Percentiles rank a stretch among this genome's conserved stretches.
These are phyloP conservation scores for Halictus rubicundus DNA, from an alignment of 1,140 invertebrate species.

Conservation along the genomic window DNA sequence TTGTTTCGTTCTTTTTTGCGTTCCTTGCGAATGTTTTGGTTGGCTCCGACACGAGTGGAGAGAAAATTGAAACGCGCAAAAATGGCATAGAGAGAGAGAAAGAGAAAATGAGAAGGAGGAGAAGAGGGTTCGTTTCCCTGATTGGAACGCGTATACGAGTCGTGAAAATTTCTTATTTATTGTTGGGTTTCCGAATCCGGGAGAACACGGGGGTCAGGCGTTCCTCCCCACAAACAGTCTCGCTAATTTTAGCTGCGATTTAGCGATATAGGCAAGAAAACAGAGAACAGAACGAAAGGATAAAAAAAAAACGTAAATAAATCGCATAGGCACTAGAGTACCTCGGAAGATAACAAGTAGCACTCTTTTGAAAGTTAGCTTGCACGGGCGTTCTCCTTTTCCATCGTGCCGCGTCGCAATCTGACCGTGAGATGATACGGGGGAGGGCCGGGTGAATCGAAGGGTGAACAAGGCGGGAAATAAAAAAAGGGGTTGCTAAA, in stretches of 20 bases:
- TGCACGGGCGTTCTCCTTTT: slow-evolving; percentile 68
- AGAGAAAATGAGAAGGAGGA: background rate
- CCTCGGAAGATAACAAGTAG: slow-evolving; percentile 69
- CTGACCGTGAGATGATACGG: background rate
- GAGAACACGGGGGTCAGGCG: slow-evolving; percentile 23
- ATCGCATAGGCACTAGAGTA: slow-evolving; percentile 70
- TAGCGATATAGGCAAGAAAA: slow-evolving; percentile 69
- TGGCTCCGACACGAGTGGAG: background rate
- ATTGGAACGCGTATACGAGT: slow-evolving; percentile 53
- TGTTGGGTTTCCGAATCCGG: slow-evolving; percentile 45
- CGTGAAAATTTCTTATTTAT: slow-evolving; percentile 62
- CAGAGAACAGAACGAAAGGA: slow-evolving; percentile 14
- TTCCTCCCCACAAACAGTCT: slow-evolving; percentile 41
- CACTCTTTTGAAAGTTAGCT: slow-evolving; percentile 74
- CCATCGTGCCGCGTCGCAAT: slow-evolving; percentile 49
- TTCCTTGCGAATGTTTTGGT: background rate
- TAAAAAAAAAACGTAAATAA: too few species aligned
- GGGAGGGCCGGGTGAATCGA: background rate
- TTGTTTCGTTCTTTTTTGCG: background rate
- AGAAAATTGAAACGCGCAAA: background rate
- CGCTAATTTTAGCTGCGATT: slow-evolving; percentile 64
- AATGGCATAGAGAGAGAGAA: too few species aligned
- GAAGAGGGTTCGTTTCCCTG: background rate
- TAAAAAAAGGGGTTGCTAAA: background rate
- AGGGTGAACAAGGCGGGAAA: background rate